Conservation (phyloP, 1,140 invertebrate genomes). For the Drosophila tropicalis region DNA sequence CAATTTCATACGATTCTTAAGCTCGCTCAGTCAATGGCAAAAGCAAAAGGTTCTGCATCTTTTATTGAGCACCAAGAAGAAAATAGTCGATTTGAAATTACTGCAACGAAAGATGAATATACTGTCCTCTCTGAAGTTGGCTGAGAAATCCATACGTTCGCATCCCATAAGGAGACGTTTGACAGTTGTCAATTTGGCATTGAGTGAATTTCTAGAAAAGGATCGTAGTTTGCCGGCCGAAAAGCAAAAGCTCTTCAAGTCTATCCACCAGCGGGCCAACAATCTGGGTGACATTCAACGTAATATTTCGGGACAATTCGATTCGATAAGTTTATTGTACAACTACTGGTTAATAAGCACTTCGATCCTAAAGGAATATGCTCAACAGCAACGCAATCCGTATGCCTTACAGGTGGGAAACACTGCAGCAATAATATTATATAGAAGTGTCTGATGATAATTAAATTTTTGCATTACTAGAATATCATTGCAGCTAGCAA, state of each 20-base stretch:
- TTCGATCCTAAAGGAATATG: constrained; percentile 53
- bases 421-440: too few species aligned
- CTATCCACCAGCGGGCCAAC: constrained; percentile 39
- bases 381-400: constrained; percentile 53
- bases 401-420: constrained; percentile 46
- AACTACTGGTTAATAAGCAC: constrained; percentile 40
- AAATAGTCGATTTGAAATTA: constrained; percentile 80
- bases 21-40: constrained; percentile 58
- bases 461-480: constrained; percentile 7
- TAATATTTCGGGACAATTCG: constrained; percentile 39
- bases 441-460: too few species aligned
- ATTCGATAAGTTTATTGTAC: constrained; percentile 36
- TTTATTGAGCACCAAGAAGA: constrained; percentile 84
- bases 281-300: constrained; percentile 42
- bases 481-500: constrained; percentile 50
- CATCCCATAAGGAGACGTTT: constrained; percentile 44
- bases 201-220: constrained; percentile 57
- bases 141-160: constrained; percentile 52
- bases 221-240: constrained; percentile 54
- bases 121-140: constrained; percentile 50
- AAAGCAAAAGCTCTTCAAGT: constrained; percentile 49
- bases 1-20: constrained; percentile 43
- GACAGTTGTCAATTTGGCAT: constrained; percentile 45
- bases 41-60: constrained; percentile 63
- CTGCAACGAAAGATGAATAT: constrained; percentile 58